A percentile compares a stretch with the other conserved stretches of the same genome.
These are phyloP conservation scores for Cynocephalus volans DNA, from an alignment of 2,113 vertebrate species.

Conservation along the genomic window DNA sequence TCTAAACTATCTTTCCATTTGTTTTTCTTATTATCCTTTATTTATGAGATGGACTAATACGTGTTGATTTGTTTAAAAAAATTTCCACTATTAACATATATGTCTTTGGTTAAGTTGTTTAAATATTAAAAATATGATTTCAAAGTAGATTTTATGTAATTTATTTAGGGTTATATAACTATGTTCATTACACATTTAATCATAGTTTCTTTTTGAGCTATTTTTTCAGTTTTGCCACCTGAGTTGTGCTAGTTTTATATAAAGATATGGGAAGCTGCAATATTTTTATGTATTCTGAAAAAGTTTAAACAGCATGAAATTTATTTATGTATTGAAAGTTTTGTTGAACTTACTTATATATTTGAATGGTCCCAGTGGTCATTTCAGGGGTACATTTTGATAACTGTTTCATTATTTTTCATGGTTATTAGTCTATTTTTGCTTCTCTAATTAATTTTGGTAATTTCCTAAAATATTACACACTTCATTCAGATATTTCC, in stretches of 20 bases:
- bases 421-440: neutral
- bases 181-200: neutral
- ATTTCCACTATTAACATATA: neutral
- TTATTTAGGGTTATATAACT: neutral
- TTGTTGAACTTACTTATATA: neutral
- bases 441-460: slow-evolving; percentile 38
- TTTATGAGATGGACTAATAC: neutral
- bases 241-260: neutral
- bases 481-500: neutral
- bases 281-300: slow-evolving; percentile 8
- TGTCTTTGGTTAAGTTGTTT: slow-evolving; percentile 6
- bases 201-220: slow-evolving; percentile 24
- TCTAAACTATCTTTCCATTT: neutral
- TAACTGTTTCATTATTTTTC: neutral
- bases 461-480: neutral
- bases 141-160: neutral
- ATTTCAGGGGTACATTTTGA: neutral
- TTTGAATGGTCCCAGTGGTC: neutral
- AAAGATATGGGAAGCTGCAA: neutral
- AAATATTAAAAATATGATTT: slow-evolving; percentile 6
- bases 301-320: neutral
- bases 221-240: neutral
- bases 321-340: neutral
- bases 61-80: neutral
- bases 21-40: neutral